Conservation (phyloP, 2,113 vertebrate species). For the Tretioscincus oriximinensis region DNA sequence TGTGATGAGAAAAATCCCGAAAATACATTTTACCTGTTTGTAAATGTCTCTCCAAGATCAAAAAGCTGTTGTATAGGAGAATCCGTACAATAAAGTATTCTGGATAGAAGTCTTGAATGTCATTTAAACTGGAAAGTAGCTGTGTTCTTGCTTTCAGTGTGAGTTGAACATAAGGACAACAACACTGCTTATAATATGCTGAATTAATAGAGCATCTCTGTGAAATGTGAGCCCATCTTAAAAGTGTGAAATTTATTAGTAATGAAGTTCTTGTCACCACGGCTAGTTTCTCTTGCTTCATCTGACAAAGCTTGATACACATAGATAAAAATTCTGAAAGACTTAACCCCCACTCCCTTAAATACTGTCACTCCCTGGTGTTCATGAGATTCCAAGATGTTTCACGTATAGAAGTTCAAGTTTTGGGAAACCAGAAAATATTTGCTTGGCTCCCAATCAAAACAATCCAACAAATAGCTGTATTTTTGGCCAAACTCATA, state of each 20-base stretch:
- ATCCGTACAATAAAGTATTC: constrained; percentile 82
- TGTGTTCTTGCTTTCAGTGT: constrained; percentile 30
- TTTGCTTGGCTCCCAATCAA: too few relatives aligned
- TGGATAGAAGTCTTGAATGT: constrained; percentile 69
- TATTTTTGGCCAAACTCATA: too few relatives aligned
- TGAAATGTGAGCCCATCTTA: constrained; percentile 53
- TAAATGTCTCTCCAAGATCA: constrained; percentile 61
- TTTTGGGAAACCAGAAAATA: too few relatives aligned
- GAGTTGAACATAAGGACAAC: constrained; percentile 40
- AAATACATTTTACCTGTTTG: constrained; percentile 51
- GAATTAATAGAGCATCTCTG: constrained; percentile 62
- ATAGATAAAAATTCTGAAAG: too few relatives aligned
- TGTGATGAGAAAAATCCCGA: constrained; percentile 26
- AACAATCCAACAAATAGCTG: too few relatives aligned
- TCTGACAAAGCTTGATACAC: too few relatives aligned
- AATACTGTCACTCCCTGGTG: too few relatives aligned
- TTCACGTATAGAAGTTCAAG: too few relatives aligned
- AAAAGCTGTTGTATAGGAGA: constrained; percentile 72
- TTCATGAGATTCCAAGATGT: too few relatives aligned
- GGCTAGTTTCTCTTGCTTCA: background rate
- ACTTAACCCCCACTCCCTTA: too few relatives aligned
- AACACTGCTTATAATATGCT: constrained; percentile 52
- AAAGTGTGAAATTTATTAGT: constrained; percentile 28
- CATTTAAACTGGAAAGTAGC: constrained; percentile 25
- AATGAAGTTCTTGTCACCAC: background rate